Conservation (phyloP, 2,113 vertebrate genomes). For the Syngnathus scovelli region DNA sequence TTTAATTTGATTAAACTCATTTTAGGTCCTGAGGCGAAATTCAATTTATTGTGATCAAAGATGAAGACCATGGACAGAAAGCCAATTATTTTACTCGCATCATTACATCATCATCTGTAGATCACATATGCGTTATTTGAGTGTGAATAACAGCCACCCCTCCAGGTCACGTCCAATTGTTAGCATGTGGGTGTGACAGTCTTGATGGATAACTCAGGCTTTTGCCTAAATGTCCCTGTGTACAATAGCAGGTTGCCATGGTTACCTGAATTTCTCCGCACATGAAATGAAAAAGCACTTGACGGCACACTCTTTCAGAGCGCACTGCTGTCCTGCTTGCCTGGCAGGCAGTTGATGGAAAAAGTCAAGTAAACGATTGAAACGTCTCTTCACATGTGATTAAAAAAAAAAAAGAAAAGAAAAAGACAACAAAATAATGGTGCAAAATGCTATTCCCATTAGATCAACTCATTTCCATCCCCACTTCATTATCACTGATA, state of each 20-base stretch:
- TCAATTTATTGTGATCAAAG: not conserved
- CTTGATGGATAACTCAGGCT: conserved; percentile 56
- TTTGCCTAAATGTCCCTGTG: conserved; percentile 36
- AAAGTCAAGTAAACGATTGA: conserved; percentile 9
- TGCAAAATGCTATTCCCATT: conserved; percentile 28
- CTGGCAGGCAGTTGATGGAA: not conserved
- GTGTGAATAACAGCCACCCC: not conserved
- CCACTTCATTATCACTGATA: conserved; percentile 22
- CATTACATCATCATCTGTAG: not conserved
- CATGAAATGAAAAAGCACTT: not conserved
- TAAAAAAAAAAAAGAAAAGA: conserved; percentile 8
- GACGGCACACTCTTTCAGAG: conserved; percentile 12
- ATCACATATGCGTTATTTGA: not conserved
- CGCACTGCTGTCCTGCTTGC: conserved; percentile 6
- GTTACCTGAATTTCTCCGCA: conserved; percentile 54
- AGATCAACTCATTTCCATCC: conserved; percentile 46
- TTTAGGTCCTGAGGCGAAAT: not conserved
- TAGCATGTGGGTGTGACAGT: not conserved
- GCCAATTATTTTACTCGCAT: not conserved
- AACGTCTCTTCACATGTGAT: not conserved
- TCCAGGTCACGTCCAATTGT: not conserved
- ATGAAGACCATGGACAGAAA: not conserved
- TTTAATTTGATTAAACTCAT: not conserved
- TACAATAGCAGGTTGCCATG: conserved; percentile 56
- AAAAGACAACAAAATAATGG: not conserved